Conservation (phyloP, 2,888 invertebrate species). For the Acronicta alni region DNA sequence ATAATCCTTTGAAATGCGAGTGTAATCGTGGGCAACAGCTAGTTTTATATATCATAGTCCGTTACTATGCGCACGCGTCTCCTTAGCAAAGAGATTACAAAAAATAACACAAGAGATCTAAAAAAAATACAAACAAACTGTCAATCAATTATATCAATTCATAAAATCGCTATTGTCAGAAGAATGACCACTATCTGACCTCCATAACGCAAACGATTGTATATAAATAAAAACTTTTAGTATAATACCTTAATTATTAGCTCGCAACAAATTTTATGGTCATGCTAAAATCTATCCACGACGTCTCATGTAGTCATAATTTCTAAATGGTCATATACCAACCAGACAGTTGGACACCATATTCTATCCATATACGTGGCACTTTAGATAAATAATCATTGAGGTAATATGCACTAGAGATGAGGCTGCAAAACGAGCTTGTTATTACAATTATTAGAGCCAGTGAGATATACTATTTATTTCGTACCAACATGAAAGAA, state of each 20-base stretch:
- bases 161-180: no score
- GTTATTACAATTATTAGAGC: no score
- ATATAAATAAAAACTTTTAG: not conserved
- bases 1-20: no score
- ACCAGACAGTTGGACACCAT: conserved; percentile 26
- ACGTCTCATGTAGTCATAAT: conserved; percentile 20
- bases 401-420: not conserved
- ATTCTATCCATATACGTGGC: conserved; percentile 7
- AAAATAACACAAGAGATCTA: no score
- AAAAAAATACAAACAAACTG: no score
- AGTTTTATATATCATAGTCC: no score
- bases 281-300: conserved; percentile 19
- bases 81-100: no score
- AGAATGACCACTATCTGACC: not conserved
- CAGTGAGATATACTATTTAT: no score
- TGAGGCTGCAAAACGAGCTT: not conserved
- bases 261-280: conserved; percentile 13
- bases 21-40: no score
- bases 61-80: no score
- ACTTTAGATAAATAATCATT: not conserved
- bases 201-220: not conserved
- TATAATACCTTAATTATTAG: conserved; percentile 8
- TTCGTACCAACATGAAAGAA: no score
- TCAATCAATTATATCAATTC: no score
- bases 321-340: not conserved